Evolutionary conservation across 2,113 vertebrate species (phyloP), one percentile per base, ranked within the genome.

Genomic region (Athene cunicularia): DNA sequence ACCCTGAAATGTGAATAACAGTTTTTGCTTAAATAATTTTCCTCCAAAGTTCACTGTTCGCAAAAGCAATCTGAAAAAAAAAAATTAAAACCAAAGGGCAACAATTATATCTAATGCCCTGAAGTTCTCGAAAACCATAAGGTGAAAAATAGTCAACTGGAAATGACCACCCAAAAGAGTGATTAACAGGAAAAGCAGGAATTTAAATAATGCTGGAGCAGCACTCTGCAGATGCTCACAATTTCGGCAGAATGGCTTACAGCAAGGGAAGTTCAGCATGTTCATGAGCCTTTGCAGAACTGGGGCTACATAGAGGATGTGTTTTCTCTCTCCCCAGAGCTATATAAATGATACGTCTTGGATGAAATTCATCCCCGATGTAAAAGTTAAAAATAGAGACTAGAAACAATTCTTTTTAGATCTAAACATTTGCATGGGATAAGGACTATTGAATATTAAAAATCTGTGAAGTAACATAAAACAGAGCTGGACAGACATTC

Each of bases 391-490:
- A 98, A 96, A 93, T 91, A 97, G 97, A 94, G 86, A 89, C n/a
- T 75, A 91, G 93, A 93, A 94, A 95, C 80, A 95, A 96, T 87
- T 93, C 80, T 91, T 96, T 95, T 93, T 82, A 95, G 88, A 93
- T 93, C 89, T 89, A 95, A 97, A 94, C 91, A 90, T 91, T 97
- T 95, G 89, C 88, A 83, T 1, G 8, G 91, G 95, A 89, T 94
- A 95, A 89, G 93, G 80, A 95, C 95, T 95, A 89, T 95, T 85
- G 96, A 94, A 96, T 95, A 97, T 97, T 97, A 97, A 96, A 97
- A 97, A 95, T 95, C 96, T 97, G 96, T 96, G 86, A 95, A 94
- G 93, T 96, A 97, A 97, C 95, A 95, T 89, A 94, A 97, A 97
- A 24, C 96, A 97, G 97, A 96, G 72, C 91, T 93, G 53, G 62